phyloP scores from a whole-genome alignment of 2,797 vertebrate species.

The Sphenopsis melanotis region DNA sequence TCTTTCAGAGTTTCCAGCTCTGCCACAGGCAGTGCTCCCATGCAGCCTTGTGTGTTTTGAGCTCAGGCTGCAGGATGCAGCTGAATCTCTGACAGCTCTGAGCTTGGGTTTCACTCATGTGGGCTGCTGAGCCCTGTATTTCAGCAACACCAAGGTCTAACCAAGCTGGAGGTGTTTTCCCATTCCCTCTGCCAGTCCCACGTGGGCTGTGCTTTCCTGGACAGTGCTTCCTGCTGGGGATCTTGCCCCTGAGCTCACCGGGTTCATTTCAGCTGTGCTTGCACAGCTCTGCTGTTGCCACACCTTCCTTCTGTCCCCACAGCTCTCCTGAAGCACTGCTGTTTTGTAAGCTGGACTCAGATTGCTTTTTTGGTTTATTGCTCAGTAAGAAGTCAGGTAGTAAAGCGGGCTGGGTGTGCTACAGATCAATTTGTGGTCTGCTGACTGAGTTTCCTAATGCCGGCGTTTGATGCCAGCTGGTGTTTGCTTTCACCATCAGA shows the following conservation, averaged over 20 bases:
- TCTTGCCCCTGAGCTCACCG: background rate
- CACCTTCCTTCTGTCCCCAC: background rate
- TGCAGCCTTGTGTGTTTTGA: background rate
- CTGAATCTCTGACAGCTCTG: background rate
- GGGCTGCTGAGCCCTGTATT: background rate
- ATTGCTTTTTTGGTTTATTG: background rate
- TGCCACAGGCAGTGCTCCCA: background rate
- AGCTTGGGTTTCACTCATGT: background rate
- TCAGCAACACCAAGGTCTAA: background rate
- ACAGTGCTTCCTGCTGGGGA: accelerated
- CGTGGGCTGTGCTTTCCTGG: background rate
- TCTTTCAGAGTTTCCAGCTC: background rate
- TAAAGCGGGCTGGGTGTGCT: background rate
- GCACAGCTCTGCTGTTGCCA: background rate
- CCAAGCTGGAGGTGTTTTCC: background rate
- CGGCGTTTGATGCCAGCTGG: background rate
- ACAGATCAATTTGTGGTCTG: background rate
- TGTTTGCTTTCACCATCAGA: background rate
- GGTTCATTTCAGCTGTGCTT: background rate
- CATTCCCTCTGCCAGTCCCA: background rate
- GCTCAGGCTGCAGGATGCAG: background rate
- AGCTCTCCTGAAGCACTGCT: background rate
- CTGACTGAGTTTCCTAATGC: background rate
- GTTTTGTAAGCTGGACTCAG: background rate
- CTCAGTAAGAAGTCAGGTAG: background rate